Evolutionary conservation across 2,888 invertebrate species (phyloP).

Genomic region (Idaea aversata): DNA sequence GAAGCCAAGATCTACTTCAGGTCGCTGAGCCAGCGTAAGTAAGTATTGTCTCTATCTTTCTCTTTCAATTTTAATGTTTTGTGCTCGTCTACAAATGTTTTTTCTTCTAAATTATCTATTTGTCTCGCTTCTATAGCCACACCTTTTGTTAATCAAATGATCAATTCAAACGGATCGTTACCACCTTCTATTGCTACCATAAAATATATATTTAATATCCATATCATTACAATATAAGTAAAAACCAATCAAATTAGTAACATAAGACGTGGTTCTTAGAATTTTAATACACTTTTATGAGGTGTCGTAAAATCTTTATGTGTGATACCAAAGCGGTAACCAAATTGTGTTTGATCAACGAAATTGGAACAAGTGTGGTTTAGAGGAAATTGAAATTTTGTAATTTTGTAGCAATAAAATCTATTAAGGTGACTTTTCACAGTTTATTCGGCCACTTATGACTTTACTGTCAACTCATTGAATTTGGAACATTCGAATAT

Average conservation of each 20-base stretch:
- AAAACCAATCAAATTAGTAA: constrained; percentile 21
- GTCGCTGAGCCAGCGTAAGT: no score
- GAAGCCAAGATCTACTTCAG: no score
- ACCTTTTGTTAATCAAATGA: not conserved
- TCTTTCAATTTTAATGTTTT: no score
- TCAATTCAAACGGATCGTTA: constrained; percentile 22
- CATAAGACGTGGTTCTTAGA: constrained; percentile 18
- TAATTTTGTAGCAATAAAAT: not conserved
- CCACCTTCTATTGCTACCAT: constrained; percentile 27
- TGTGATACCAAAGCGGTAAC: constrained; percentile 1
- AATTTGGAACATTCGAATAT: no score
- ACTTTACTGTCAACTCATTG: no score
- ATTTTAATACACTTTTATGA: constrained; percentile 15
- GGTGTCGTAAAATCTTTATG: constrained; percentile 17
- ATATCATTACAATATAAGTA: constrained; percentile 20
- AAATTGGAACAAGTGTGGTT: not conserved
- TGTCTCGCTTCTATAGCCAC: not conserved
- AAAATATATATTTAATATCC: constrained; percentile 29
- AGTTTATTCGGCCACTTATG: not conserved
- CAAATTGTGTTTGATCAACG: not conserved
- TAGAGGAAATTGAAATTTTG: not conserved
- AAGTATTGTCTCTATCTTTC: no score
- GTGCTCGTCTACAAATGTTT: no score
- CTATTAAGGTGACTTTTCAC: not conserved
- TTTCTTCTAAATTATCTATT: not conserved